phyloP scores from a whole-genome alignment of 2,888 invertebrate species.

The Chrysina gloriosa region DNA sequence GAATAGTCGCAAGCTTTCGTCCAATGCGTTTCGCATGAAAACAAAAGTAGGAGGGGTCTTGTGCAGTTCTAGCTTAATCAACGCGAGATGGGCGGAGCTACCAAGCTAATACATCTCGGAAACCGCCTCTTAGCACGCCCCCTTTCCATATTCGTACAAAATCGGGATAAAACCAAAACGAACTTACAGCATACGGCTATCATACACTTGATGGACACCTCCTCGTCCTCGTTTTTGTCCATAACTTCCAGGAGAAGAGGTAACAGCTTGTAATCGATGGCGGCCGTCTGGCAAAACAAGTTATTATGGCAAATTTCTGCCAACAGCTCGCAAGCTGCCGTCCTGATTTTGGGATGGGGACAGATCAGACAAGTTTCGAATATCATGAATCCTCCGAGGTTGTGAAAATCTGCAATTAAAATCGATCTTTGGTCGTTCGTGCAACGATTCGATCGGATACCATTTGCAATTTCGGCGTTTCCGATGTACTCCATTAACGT shows the following conservation, averaged over 20 bases:
- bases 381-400: constrained; percentile 84
- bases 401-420: constrained; percentile 76
- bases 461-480: constrained; percentile 83
- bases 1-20: too few relatives aligned
- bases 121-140: too few relatives aligned
- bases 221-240: constrained; percentile 69
- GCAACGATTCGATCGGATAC: too few relatives aligned
- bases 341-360: constrained; percentile 71
- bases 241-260: constrained; percentile 72
- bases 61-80: too few relatives aligned
- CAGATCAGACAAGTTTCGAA: constrained; percentile 76
- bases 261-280: constrained; percentile 75
- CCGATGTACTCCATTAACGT: constrained; percentile 77
- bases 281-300: constrained; percentile 79
- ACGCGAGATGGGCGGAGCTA: too few relatives aligned
- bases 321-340: constrained; percentile 75
- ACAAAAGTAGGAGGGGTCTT: too few relatives aligned
- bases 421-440: not conserved
- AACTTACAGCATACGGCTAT: constrained; percentile 84
- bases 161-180: not conserved
- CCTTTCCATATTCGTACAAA: not conserved
- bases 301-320: constrained; percentile 90
- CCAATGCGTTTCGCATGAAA: too few relatives aligned
- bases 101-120: too few relatives aligned
- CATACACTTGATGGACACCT: constrained; percentile 76